A percentile compares a stretch with the other conserved stretches of the same genome.
Conservation (phyloP, 2,113 vertebrate genomes). For the Typhlomys cinereus region DNA sequence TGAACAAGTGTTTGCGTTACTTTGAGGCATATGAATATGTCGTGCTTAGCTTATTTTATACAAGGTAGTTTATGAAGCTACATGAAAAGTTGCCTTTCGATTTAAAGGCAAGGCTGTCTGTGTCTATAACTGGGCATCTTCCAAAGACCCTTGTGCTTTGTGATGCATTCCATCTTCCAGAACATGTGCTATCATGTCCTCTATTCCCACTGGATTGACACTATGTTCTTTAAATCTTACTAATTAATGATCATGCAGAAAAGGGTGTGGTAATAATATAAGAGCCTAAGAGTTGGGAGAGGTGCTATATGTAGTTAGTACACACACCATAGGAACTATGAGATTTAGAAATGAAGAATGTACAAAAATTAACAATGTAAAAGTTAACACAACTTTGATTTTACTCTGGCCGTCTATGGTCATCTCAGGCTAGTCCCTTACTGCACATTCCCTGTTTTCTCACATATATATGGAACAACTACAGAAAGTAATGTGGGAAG, state of each 20-base stretch:
- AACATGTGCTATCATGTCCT: not conserved
- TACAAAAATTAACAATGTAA: not conserved
- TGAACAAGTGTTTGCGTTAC: not conserved
- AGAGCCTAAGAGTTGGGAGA: no score
- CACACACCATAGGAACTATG: not conserved
- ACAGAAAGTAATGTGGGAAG: not conserved
- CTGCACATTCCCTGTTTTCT: not conserved
- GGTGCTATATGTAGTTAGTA: no score
- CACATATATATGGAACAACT: not conserved
- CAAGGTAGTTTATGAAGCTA: not conserved
- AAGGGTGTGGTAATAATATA: no score
- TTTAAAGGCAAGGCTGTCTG: not conserved
- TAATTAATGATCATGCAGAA: no score
- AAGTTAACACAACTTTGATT: not conserved
- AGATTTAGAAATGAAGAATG: not conserved
- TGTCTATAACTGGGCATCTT: not conserved
- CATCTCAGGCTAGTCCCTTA: not conserved
- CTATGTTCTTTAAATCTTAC: not conserved
- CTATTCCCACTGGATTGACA: not conserved
- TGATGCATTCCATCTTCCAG: not conserved
- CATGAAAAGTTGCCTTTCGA: not conserved
- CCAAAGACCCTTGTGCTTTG: not conserved
- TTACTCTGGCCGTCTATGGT: not conserved
- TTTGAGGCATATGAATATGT: not conserved
- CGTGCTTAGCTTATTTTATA: not conserved